Evolutionary conservation across 2,113 vertebrate species (phyloP), one percentile per base, ranked within the genome.

Genomic region (Pedionomus torquatus): DNA sequence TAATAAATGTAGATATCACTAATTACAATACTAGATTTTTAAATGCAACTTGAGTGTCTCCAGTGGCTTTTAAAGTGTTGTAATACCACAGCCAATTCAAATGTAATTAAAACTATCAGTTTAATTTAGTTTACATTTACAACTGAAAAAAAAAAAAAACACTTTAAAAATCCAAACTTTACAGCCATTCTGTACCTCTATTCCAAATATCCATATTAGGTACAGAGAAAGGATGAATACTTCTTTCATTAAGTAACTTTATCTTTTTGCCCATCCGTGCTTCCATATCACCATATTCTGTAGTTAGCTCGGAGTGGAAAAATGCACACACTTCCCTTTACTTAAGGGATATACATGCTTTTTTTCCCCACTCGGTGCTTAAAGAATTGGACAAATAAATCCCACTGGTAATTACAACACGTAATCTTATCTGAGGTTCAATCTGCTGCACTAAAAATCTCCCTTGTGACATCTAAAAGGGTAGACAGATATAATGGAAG

Each of bases 51-150:
- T 77, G 80, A 88, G 81, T 51, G 81, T 97, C 98, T 98, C 97
- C 66, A 86, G 97, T 92, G 97, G 96, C 97, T 96, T 98, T 98
- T 98, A 97, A 98, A 97, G 96, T 71, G 64, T 91, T 97, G 41
- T 90, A 97, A 97, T 97, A 97, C 82, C 97, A 97, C 91, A 97
- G 95, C 88, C 97, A 96, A 97, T 97, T 97, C 97, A 98, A 98
- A 98, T 97, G 97, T 98, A 98, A 98, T 98, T 98, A 98, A 98
- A 98, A 98, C 95, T 98, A 98, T 97, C 93, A 87, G 90, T 98
- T 98, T 97, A 96, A 98, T 98, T 98, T 98, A 97, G 89, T 93
- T 97, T 96, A 95, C 96, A 89, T 94, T 97, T 96, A 97, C 94
- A 98, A 92, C 88, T 95, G 95, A 44, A 44, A 44, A 44, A 96